A percentile compares a stretch with the other conserved stretches of the same genome.
Conservation (phyloP, 2,888 invertebrate genomes). For the Aphodius granarius region DNA sequence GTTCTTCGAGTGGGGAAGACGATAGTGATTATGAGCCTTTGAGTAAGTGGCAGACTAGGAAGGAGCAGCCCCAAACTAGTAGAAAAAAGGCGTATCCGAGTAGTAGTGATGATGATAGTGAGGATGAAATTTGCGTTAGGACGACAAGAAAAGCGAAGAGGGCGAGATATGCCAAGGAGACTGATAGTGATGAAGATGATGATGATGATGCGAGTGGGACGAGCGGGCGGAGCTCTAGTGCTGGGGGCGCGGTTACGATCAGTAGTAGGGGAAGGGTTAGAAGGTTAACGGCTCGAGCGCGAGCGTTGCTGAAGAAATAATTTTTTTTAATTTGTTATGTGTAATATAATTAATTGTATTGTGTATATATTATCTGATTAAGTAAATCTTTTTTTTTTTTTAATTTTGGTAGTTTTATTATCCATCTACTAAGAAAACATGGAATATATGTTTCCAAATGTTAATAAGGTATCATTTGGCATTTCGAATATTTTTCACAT, state of each 20-base stretch:
- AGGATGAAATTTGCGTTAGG: constrained; percentile 33
- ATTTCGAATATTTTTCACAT: too few species aligned
- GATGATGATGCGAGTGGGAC: constrained; percentile 38
- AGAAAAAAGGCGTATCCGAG: constrained; percentile 41
- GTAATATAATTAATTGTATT: constrained; percentile 1
- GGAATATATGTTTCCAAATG: too few species aligned
- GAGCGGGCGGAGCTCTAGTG: constrained; percentile 4
- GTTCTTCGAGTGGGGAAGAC: constrained; percentile 22
- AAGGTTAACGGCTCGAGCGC: constrained; percentile 78
- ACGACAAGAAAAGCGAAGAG: constrained; percentile 25
- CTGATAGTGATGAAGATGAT: constrained; percentile 39
- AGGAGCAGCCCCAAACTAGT: constrained; percentile 46
- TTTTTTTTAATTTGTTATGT: constrained; percentile 18
- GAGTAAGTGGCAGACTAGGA: constrained; percentile 32
- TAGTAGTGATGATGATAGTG: constrained; percentile 54
- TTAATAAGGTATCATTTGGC: too few species aligned
- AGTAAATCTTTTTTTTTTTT: background rate
- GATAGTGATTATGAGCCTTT: constrained; percentile 35
- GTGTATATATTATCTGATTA: background rate
- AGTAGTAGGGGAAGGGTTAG: constrained; percentile 85
- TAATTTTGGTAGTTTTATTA: background rate
- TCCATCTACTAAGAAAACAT: too few species aligned
- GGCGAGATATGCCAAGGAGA: constrained; percentile 44
- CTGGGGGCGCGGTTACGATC: constrained; percentile 54
- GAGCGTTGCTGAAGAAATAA: constrained; percentile 56